Conservation (phyloP, 37 sponge, comb jelly and placozoan species). For the Agelas oroides region DNA sequence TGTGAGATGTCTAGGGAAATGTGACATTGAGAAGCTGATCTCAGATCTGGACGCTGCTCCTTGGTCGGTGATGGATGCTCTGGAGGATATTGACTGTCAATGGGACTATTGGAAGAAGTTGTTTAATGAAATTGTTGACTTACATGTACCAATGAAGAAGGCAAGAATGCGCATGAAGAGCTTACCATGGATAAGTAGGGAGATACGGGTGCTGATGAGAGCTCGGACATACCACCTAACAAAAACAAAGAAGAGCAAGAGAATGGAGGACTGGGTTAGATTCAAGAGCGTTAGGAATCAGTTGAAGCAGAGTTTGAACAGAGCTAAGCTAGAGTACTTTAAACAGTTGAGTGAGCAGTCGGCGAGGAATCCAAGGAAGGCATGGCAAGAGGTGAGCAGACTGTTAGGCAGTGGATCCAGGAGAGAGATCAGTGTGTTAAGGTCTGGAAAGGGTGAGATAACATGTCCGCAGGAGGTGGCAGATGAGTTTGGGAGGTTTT, state of each 20-base stretch:
- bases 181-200: conserved; percentile 27
- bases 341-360: background rate
- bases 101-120: conserved; percentile 41
- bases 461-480: conserved; percentile 13
- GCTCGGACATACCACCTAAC: background rate
- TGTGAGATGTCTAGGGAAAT: background rate
- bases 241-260: conserved; percentile 22
- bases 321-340: conserved; percentile 15
- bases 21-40: background rate
- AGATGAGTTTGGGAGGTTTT: conserved; percentile 12
- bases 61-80: conserved; percentile 30
- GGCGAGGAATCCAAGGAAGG: conserved; percentile 16
- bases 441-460: background rate
- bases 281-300: conserved; percentile 9
- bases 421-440: background rate
- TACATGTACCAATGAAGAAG: conserved; percentile 17
- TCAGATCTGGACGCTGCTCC: conserved; percentile 10
- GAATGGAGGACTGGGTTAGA: conserved; percentile 23
- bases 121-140: conserved; percentile 18
- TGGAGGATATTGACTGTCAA: conserved; percentile 38
- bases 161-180: conserved; percentile 13
- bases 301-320: conserved; percentile 1
- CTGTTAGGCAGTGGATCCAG: background rate
- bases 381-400: conserved; percentile 14
- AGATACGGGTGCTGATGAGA: no score